These are phyloP conservation scores for Gasterosteus aculeatus DNA, from an alignment of 2,113 vertebrate species.

Conservation along the genomic window DNA sequence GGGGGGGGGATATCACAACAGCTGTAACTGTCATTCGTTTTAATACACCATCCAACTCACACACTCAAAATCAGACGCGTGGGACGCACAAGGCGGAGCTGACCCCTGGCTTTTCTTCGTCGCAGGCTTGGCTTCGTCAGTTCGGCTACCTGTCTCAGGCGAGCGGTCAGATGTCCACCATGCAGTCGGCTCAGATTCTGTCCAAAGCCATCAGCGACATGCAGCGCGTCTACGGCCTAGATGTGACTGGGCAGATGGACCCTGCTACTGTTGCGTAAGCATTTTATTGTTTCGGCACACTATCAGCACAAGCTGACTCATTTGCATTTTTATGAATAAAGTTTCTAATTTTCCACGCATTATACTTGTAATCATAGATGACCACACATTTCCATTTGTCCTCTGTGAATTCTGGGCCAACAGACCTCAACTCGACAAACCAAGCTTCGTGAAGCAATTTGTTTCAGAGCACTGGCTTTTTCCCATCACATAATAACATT, in stretches of 20 bases:
- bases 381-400: not conserved
- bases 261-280: conserved; percentile 87
- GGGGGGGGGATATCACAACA: not conserved
- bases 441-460: conserved; percentile 9
- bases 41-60: not conserved
- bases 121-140: conserved; percentile 91
- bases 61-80: not conserved
- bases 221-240: conserved; percentile 94
- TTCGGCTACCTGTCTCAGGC: conserved; percentile 94
- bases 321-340: not conserved
- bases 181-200: conserved; percentile 92
- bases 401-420: not conserved
- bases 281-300: not conserved
- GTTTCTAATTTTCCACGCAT: not conserved
- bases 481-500: conserved; percentile 8
- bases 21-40: not conserved
- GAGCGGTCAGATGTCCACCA: conserved; percentile 93
- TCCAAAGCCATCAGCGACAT: conserved; percentile 89
- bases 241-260: conserved; percentile 88
- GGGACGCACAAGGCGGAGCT: not conserved
- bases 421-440: conserved; percentile 7
- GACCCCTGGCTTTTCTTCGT: not conserved
- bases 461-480: not conserved
- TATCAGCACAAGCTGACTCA: not conserved
- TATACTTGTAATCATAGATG: not conserved